Evolutionary conservation across 2,797 vertebrate genomes (phyloP).

Genomic region (Sardinella longiceps): DNA sequence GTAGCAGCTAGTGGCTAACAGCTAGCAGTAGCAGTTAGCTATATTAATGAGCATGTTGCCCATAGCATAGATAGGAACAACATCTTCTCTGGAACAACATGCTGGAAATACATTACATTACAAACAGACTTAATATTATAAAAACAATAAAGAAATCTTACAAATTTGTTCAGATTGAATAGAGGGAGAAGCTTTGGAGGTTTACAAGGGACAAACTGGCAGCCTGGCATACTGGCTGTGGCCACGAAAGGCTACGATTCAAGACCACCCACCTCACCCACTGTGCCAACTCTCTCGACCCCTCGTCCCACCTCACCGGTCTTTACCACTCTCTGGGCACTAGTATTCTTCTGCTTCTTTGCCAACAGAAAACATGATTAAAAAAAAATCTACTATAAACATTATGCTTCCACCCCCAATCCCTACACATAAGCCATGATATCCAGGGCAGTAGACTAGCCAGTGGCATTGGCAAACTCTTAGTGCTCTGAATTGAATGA

Average conservation of each 20-base stretch:
- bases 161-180: neutral
- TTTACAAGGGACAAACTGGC: neutral
- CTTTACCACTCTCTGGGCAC: conserved; percentile 32
- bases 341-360: conserved; percentile 31
- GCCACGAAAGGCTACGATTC: neutral
- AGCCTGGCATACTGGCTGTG: conserved; percentile 15
- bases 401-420: neutral
- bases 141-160: neutral
- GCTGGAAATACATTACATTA: neutral
- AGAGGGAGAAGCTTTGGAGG: neutral
- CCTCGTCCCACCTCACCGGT: conserved; percentile 15
- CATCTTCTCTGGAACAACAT: neutral
- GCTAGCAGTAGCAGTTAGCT: neutral
- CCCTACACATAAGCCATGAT: neutral
- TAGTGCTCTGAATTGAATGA: neutral
- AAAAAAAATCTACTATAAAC: neutral
- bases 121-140: no score
- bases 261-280: conserved; percentile 26
- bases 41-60: neutral
- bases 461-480: neutral
- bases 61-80: neutral
- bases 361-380: conserved; percentile 21
- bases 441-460: neutral
- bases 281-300: conserved; percentile 24
- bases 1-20: neutral